These are phyloP conservation scores for Pheosia gnoma DNA, from an alignment of 2,888 invertebrate species.

Conservation along the genomic window DNA sequence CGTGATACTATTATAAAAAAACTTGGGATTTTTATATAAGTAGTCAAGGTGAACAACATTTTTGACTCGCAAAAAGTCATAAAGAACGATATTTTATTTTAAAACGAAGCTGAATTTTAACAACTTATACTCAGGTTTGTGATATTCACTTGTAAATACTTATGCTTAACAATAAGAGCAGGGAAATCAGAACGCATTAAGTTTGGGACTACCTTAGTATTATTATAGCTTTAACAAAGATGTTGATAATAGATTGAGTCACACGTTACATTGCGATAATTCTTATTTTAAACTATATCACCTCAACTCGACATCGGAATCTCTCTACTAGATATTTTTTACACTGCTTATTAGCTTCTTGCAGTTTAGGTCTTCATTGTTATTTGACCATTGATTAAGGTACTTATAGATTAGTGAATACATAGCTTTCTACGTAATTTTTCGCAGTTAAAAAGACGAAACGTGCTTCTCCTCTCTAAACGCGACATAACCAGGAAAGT, in stretches of 20 bases:
- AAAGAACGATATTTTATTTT: conserved; percentile 11
- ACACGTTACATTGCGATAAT: not conserved
- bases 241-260: not conserved
- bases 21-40: conserved; percentile 25
- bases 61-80: conserved; percentile 14
- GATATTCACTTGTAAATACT: not conserved
- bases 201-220: too few species aligned
- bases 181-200: too few species aligned
- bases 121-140: not conserved
- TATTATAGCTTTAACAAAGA: not conserved
- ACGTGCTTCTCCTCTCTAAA: too few species aligned
- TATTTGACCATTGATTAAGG: too few species aligned
- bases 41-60: conserved; percentile 37
- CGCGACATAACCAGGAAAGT: too few species aligned
- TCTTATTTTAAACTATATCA: not conserved
- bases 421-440: too few species aligned
- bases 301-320: too few species aligned
- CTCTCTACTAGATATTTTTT: too few species aligned
- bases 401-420: too few species aligned
- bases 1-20: not conserved
- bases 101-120: not conserved
- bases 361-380: too few species aligned
- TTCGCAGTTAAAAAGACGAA: too few species aligned
- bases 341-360: too few species aligned
- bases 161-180: not conserved